Percentiles rank a stretch among this genome's conserved stretches.
Evolutionary conservation across 2,888 invertebrate species (phyloP).

Genomic region (Timema cristinae): DNA sequence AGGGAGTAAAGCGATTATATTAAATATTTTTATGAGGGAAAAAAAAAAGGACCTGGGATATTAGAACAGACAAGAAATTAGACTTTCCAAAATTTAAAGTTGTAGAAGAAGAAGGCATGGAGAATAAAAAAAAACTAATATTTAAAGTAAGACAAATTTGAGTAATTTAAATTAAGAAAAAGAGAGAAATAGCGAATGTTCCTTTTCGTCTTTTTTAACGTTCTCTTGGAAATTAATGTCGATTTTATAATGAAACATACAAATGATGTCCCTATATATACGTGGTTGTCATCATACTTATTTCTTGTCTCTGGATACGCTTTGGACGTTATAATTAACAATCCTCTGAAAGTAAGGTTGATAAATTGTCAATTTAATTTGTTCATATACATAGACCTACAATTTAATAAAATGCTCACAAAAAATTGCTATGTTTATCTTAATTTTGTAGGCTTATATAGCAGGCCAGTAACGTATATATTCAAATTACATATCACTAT

Average conservation of each 20-base stretch:
- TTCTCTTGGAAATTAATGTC: neutral
- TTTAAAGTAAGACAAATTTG: conserved; percentile 21
- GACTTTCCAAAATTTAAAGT: conserved; percentile 11
- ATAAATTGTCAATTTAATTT: too few species aligned
- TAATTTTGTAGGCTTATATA: too few species aligned
- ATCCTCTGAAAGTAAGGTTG: too few species aligned
- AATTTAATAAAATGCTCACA: too few species aligned
- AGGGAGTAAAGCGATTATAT: conserved; percentile 5
- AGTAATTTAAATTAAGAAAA: conserved; percentile 19
- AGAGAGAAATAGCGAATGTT: neutral
- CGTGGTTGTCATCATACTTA: too few species aligned
- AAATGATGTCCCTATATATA: neutral
- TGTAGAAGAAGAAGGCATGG: neutral
- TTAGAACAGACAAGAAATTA: conserved; percentile 13
- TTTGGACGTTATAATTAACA: too few species aligned
- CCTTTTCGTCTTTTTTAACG: neutral
- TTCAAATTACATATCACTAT: too few species aligned
- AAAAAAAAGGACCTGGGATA: neutral
- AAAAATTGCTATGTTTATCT: too few species aligned
- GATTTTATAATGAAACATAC: neutral
- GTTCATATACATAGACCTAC: too few species aligned
- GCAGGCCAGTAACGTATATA: too few species aligned
- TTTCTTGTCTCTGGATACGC: too few species aligned
- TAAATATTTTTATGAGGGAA: conserved; percentile 15
- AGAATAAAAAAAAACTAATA: neutral